Evolutionary conservation across 2,888 invertebrate genomes (phyloP), one percentile per base, ranked within the genome.

Genomic region (Synergus gifuensis): DNA sequence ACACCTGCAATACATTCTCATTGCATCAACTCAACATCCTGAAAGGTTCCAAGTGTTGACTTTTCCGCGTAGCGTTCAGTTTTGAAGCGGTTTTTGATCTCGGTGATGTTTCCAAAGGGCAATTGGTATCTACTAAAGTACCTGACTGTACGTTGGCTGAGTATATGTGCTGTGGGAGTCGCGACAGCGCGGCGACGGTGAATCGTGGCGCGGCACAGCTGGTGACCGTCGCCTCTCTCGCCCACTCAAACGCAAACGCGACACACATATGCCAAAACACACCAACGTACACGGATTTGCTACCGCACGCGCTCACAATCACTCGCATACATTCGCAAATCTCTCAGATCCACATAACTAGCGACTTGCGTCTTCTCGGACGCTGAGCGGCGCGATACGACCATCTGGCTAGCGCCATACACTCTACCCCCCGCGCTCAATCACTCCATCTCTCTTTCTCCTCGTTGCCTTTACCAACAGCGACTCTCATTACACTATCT

Each of bases 221-320:
- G 87, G 87, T 85, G 86, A 86, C 85, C 86, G 87, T 86, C 85
- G 85, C 83, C 85, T 84, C 81, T 77, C 81, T 85, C 83, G 83
- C 81, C 83, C 82, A 83, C 83, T 85, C 81, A 80, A 77, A n/a
- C 83, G 81, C 83, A 82, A 83, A 84, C 82, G 84, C 83, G 80
- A 81, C 64, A 82, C 81, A 84, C 79, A 84, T 81, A 76, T 63
- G 46, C 76, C 62, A 77, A 63, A 78, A 76, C 78, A 64, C 44
- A 69, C 62, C 42, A 28, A 63, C 44, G n/a, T 28, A 77, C 44
- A 54, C 18, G 49, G 18, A 54, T 79, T 44, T 67, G 66, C 63
- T 42, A 40, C 42, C 69, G 76, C 79, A 76, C 76, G 79, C 67
- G 78, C 60, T 69, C 46, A 62, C 60, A 76, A 18, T 58, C n/a